Conservation (phyloP, 2,797 vertebrate species). For the Coregonus ussuriensis region DNA sequence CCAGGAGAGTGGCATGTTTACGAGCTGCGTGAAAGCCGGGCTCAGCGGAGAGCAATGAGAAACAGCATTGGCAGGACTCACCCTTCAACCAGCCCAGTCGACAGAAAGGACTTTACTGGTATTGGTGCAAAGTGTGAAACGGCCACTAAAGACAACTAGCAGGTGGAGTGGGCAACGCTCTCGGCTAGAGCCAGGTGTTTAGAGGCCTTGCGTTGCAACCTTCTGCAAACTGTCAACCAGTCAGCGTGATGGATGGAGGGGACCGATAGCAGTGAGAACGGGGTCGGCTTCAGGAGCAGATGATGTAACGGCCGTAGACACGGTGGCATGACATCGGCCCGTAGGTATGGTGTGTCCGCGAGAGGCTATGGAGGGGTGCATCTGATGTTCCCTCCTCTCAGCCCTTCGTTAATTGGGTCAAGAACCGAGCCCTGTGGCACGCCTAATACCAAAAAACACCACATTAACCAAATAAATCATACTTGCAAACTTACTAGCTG, state of each 20-base stretch:
- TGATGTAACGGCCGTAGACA: conserved; percentile 51
- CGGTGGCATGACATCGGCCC: conserved; percentile 51
- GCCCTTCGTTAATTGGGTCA: not conserved
- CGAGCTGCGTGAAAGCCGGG: conserved; percentile 52
- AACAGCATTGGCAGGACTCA: conserved; percentile 33
- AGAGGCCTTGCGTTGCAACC: conserved; percentile 63
- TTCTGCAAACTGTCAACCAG: conserved; percentile 57
- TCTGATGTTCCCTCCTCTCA: conserved; percentile 31
- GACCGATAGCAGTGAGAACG: conserved; percentile 26
- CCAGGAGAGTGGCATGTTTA: conserved; percentile 56
- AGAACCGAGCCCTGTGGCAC: not conserved
- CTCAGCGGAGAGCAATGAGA: conserved; percentile 49
- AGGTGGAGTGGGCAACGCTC: conserved; percentile 54
- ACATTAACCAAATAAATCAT: not conserved
- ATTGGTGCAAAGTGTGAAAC: conserved; percentile 57
- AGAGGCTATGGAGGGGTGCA: conserved; percentile 37
- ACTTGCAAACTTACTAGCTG: not conserved
- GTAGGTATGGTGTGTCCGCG: conserved; percentile 22
- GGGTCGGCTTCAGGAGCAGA: conserved; percentile 31
- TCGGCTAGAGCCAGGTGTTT: conserved; percentile 63
- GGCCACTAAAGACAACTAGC: conserved; percentile 57
- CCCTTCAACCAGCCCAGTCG: conserved; percentile 59
- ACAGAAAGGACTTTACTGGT: conserved; percentile 59
- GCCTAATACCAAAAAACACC: not conserved
- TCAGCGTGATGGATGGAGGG: conserved; percentile 58